Base-by-base conservation (phyloP, 2,797 vertebrate species). In the Selene dorsalis region DNA sequence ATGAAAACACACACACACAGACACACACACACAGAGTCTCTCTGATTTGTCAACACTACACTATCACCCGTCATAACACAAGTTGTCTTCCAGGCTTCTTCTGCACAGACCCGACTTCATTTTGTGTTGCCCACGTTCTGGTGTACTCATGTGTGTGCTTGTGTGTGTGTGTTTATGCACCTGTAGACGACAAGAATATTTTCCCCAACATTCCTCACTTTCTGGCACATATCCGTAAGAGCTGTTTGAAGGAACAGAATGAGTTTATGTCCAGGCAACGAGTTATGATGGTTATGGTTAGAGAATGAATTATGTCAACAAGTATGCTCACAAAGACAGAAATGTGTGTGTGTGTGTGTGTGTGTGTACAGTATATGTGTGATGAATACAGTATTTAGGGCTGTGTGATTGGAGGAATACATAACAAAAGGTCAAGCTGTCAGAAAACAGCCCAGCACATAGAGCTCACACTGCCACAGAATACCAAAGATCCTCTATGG, bases 391-490 rank as follows among this genome's bases (percentile, higher is more conserved):
- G 86, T 92, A 88, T 92, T 90, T 87, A 77, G 65, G 72, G 60
- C 48, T 32, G 41, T 77, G 79, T 88, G 90, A 93, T 89, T 90
- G 88, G 83, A 82, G 77, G 89, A 89, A 92, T 91, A 83, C 66
- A 88, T 82, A 91, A 87, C 82, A 80, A 93, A 94, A 94, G 91
- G 92, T 92, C 91, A 91, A 85, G 75, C 87, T 94, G 90, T 93
- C 90, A 85, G 86, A 89, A 89, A 89, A 85, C 80, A 82, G 74
- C 52, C 66, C 48, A 82, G 87, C 84, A 87, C 79, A 73, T 12
- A n/a, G 73, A 82, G 81, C 69, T 61, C 55, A 68, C 26, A 80
- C 74, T 12, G 6, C 50, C 35, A 20, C 60, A 20, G 89, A 91
- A 92, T 91, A 89, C 79, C 81, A 88, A 92, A 79, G 77, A 88